Conservation (phyloP, 2,888 invertebrate species). For the Limnephilus auricula region DNA sequence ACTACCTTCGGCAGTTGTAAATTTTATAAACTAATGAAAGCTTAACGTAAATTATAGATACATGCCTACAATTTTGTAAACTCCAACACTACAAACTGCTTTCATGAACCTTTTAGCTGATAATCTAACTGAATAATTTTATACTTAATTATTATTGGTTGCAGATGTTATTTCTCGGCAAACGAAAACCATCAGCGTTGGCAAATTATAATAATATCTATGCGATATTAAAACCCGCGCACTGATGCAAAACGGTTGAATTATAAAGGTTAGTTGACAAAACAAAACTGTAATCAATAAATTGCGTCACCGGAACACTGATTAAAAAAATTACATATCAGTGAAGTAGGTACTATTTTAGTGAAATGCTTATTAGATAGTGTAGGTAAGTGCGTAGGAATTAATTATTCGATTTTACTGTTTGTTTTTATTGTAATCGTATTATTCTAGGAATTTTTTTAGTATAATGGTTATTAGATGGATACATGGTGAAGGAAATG, state of each 20-base stretch:
- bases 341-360: neutral
- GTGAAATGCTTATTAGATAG: neutral
- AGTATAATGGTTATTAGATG: neutral
- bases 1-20: no score
- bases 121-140: neutral
- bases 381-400: no score
- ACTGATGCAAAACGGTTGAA: neutral
- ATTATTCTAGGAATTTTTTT: neutral
- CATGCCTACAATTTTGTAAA: neutral
- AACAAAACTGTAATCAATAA: neutral
- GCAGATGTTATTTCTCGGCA: neutral
- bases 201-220: neutral
- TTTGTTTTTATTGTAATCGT: neutral
- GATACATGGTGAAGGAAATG: neutral
- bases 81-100: neutral
- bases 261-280: neutral
- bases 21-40: no score
- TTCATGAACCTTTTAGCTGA: neutral
- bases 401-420: no score
- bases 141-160: neutral
- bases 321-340: neutral
- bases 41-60: no score
- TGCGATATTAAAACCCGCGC: neutral
- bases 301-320: constrained; percentile 28
- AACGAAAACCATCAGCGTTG: neutral